Percentiles rank a stretch among this genome's conserved stretches.
These are phyloP conservation scores for Siderastrea siderea DNA, from an alignment of 92 coral and sea anemone species.

Conservation along the genomic window DNA sequence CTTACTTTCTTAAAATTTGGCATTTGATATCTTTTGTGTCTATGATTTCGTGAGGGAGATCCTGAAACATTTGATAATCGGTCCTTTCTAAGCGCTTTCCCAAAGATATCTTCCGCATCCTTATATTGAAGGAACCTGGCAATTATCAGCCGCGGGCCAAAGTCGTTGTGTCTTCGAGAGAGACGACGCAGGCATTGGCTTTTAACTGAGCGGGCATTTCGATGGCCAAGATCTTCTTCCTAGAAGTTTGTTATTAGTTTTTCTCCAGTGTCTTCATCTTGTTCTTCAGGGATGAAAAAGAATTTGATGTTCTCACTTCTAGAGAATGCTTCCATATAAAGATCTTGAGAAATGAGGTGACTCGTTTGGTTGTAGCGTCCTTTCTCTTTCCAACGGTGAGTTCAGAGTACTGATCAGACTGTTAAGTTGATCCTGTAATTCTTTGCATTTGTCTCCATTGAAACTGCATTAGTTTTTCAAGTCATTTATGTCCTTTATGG, in stretches of 20 bases:
- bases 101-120: neutral
- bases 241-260: neutral
- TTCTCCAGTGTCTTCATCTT: neutral
- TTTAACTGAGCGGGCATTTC: neutral
- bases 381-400: neutral
- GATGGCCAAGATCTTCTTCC: neutral
- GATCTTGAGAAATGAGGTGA: neutral
- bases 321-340: neutral
- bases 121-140: neutral
- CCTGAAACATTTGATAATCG: constrained; percentile 24
- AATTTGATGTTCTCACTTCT: constrained; percentile 11
- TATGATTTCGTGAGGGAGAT: constrained; percentile 40
- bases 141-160: neutral
- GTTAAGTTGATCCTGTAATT: neutral
- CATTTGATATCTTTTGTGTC: constrained; percentile 22
- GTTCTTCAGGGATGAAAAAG: neutral
- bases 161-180: neutral
- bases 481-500: neutral
- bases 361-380: neutral
- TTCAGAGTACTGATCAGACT: neutral
- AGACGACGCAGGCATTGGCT: neutral
- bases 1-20: constrained; percentile 16
- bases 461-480: neutral
- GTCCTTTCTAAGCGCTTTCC: neutral
- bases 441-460: neutral